Percentiles rank a stretch among this genome's conserved stretches.
Evolutionary conservation across 2,113 vertebrate genomes (phyloP).

Genomic region (Peromyscus polionotus): DNA sequence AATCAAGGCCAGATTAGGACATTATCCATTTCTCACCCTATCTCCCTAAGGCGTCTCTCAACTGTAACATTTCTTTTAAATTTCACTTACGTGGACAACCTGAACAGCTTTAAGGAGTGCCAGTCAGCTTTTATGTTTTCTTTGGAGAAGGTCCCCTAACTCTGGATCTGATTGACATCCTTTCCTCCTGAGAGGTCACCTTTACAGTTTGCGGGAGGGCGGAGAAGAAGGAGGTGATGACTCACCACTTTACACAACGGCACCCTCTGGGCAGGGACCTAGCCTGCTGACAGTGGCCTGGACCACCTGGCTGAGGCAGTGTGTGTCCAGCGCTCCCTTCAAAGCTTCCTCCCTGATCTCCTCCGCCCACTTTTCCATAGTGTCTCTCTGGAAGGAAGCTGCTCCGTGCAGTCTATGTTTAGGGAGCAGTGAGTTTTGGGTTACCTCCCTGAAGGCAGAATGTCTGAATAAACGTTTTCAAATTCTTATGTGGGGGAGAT

Average conservation of each 20-base stretch:
- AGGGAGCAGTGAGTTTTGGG: background rate
- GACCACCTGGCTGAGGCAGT: background rate
- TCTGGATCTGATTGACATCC: background rate
- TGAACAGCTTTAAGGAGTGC: background rate
- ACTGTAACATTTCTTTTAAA: slow-evolving; percentile 8
- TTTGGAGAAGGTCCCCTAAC: background rate
- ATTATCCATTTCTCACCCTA: background rate
- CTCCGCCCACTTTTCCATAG: background rate
- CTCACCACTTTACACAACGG: background rate
- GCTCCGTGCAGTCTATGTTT: background rate
- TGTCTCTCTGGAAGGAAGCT: background rate
- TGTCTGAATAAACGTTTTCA: slow-evolving; percentile 13
- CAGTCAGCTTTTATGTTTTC: background rate
- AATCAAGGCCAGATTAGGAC: background rate
- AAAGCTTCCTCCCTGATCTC: background rate
- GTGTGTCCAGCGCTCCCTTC: background rate
- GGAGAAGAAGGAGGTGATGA: background rate
- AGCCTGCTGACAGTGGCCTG: background rate
- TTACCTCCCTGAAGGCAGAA: background rate
- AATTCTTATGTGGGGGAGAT: background rate
- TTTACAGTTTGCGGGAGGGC: background rate
- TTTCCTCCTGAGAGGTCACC: background rate
- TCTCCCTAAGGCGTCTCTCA: background rate
- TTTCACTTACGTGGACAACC: slow-evolving; percentile 46
- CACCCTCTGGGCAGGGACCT: background rate